A percentile compares a stretch with the other conserved stretches of the same genome.
Conservation (phyloP, 2,888 invertebrate genomes). For the Agriotes lineatus region DNA sequence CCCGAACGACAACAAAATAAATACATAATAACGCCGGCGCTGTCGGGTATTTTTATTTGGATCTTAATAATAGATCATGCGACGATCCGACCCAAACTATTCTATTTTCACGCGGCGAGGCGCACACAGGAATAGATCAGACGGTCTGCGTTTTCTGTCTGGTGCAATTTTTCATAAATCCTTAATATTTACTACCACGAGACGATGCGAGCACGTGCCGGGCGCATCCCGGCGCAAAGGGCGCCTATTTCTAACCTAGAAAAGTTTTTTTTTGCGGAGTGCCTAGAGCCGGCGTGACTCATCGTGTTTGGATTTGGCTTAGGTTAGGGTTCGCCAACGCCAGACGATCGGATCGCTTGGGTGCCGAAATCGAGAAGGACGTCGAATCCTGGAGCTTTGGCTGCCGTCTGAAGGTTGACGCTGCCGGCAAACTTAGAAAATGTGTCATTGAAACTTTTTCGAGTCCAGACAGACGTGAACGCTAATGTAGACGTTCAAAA, state of each 20-base stretch:
- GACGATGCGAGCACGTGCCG: slow-evolving; percentile 33
- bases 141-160: slow-evolving; percentile 46
- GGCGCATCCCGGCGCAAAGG: slow-evolving; percentile 2
- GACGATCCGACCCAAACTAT: slow-evolving; percentile 40
- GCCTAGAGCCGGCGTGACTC: slow-evolving; percentile 12
- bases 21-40: slow-evolving; percentile 32
- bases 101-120: slow-evolving; percentile 46
- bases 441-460: too few relatives aligned
- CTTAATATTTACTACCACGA: slow-evolving; percentile 28
- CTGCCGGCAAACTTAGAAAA: too few relatives aligned
- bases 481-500: too few relatives aligned
- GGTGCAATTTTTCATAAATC: slow-evolving; percentile 39
- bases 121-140: slow-evolving; percentile 37
- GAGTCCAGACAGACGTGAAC: too few relatives aligned
- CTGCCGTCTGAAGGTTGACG: background rate
- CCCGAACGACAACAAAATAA: slow-evolving; percentile 29
- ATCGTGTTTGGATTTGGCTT: slow-evolving; percentile 34
- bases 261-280: slow-evolving; percentile 23
- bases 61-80: slow-evolving; percentile 38
- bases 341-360: slow-evolving; percentile 4
- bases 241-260: slow-evolving; percentile 28
- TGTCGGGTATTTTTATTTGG: slow-evolving; percentile 40
- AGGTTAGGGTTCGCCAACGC: slow-evolving; percentile 35
- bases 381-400: background rate
- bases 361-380: background rate